A percentile compares a stretch with the other conserved stretches of the same genome.
phyloP scores from a whole-genome alignment of 2,797 vertebrate species.

The Mus caroli region DNA sequence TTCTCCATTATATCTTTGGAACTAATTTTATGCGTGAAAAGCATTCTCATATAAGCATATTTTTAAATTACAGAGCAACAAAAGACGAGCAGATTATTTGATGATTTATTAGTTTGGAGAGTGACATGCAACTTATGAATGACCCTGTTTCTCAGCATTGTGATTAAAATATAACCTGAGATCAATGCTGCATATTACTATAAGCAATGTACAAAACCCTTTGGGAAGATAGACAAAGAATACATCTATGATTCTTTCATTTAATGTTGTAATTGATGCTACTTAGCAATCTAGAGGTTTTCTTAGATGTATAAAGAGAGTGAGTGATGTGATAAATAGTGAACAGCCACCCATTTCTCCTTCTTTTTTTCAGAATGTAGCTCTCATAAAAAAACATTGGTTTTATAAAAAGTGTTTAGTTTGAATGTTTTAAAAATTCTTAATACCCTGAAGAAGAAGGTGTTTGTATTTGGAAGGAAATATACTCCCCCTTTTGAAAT shows the following conservation, averaged over 20 bases:
- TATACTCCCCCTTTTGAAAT: neutral
- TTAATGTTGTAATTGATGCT: neutral
- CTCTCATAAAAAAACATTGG: neutral
- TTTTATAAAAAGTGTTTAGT: neutral
- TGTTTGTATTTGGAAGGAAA: neutral
- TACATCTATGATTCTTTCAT: neutral
- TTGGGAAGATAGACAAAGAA: neutral
- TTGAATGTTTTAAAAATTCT: neutral
- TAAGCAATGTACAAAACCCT: neutral
- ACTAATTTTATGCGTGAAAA: neutral
- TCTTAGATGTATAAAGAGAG: neutral
- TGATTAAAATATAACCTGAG: slow-evolving; percentile 25
- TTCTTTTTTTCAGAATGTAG: neutral
- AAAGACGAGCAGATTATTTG: neutral
- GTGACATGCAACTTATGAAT: neutral
- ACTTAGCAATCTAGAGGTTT: neutral
- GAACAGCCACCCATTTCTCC: neutral
- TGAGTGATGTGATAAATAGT: neutral
- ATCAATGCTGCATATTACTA: neutral
- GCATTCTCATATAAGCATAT: neutral
- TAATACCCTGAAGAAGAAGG: neutral
- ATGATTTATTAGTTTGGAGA: slow-evolving; percentile 22
- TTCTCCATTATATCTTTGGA: neutral
- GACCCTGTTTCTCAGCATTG: neutral
- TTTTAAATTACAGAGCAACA: neutral